Base-by-base conservation (phyloP, 2,888 invertebrate species). In the Aphodius sticticus region DNA sequence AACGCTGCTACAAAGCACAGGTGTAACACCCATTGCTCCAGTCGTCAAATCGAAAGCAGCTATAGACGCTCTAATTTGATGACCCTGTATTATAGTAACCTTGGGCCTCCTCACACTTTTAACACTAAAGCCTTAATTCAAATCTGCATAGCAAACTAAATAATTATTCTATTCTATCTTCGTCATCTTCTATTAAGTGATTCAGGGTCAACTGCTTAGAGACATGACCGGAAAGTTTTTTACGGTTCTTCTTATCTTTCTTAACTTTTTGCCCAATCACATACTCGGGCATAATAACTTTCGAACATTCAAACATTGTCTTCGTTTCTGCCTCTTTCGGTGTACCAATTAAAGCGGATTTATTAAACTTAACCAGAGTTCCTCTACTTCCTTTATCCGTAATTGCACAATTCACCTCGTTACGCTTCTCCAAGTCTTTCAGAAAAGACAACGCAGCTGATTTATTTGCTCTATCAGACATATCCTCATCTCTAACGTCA, bases 251-350 rank as follows among this genome's bases (percentile, higher is more conserved):
- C 86, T 90, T 91, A 80, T 90, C 91, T 79, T 90, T 90, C 83
- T 90, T 91, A 76, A 88, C 89, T 83, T 92, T 92, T 83, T 92
- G 91, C 0, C 96, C 96, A 79, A 96, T 92, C 15, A 95, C 92
- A 91, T 96, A 96, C 85, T 96, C 96, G 0, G 96, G 96, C 94
- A 96, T 94, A 0, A 96, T 89, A 72, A 95, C 86, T 89, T 95
- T 96, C 79, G 93, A 93, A 81, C 91, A 93, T 85, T 91, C 92
- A 84, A 94, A 93, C 77, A 91, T 89, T 6, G 92, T 88, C 81
- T 90, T 91, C 36, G 86, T 85, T n/a, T 88, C 85, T 16, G 86
- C 80, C 72, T 84, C 83, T 7, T 82, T 81, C 14, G 72, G 76
- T 71, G 76, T 72, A 78, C 79, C 76, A 35, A 81, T 80, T 6